Evolutionary conservation across 2,888 invertebrate species (phyloP), one percentile per base, ranked within the genome.

Genomic region (Tiliacea aurago): DNA sequence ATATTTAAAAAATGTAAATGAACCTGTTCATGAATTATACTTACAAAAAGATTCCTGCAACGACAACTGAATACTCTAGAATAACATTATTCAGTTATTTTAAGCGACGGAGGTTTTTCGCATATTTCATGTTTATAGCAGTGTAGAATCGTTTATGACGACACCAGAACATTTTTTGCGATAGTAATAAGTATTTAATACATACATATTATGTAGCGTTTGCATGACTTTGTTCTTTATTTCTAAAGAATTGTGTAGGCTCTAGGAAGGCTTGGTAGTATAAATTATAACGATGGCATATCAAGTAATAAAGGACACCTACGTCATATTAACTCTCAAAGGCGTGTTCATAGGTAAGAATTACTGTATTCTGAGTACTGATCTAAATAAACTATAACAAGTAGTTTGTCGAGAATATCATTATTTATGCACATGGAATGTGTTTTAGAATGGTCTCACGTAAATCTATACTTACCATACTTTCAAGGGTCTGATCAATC

Each of bases 1-100:
- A 74, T 80, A 73, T 83, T 80, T 71, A 64, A 75, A 80, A 58
- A 65, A 78, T 78, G 63, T 78, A 74, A 76, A 77, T 76, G 33
- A 75, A 72, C 74, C 66, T 75, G 73, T 80, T 77, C 59, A 56
- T 74, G 66, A 74, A 83, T 66, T 56, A 62, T 62, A 62, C 47
- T 61, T 58, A 77, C 58, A 70, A 73, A 67, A 76, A 66, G 2
- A 37, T 37, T n/a, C 33, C 13, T 20, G 53, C 45, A 15, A 43
- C 23, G 23, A 43, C 33, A 49, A 68, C 33, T 51, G 62, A 78
- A 76, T 43, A 76, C 53, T 73, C 70, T 70, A 71, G 74, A 70
- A 78, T 58, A 61, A 74, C 51, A 65, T 79, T 75, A 76, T 68
- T 49, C 47, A 77, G 62, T 69, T 61, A 80, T 80, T 76, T 74